phyloP scores from a whole-genome alignment of 2,888 invertebrate genomes.

The Synanthedon formicaeformis region DNA sequence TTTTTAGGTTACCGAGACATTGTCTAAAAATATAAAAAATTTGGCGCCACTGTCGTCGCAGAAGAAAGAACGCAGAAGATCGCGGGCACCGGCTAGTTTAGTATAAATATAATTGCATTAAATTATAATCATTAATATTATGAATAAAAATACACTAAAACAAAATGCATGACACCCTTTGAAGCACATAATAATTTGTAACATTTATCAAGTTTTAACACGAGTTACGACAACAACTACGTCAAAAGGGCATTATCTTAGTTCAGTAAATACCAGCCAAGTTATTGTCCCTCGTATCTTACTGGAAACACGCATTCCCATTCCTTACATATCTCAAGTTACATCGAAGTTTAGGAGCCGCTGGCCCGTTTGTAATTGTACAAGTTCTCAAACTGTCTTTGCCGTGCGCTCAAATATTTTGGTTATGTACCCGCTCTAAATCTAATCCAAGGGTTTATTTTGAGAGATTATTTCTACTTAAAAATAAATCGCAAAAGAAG shows the following conservation, averaged over 20 bases:
- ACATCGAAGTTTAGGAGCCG: not conserved
- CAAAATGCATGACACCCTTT: no score
- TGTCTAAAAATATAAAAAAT: no score
- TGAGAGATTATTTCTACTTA: no score
- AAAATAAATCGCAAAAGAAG: no score
- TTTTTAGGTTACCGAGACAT: no score
- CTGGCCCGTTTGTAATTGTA: slow-evolving; percentile 11
- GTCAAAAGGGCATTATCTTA: not conserved
- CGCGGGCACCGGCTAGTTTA: no score
- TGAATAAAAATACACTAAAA: no score
- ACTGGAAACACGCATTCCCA: slow-evolving; percentile 9
- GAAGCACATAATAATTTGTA: not conserved
- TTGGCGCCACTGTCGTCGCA: no score
- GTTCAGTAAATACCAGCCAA: slow-evolving; percentile 7
- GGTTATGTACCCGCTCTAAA: not conserved
- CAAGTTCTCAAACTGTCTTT: slow-evolving; percentile 12
- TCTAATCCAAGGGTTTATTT: no score
- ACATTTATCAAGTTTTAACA: not conserved
- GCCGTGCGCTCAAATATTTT: not conserved
- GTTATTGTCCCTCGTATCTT: slow-evolving; percentile 12
- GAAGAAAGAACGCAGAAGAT: no score
- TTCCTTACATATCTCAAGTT: slow-evolving; percentile 10
- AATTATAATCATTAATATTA: no score
- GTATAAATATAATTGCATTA: no score
- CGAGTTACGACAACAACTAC: not conserved